Conservation (phyloP, 2,113 vertebrate species). For the Trachemys scripta region DNA sequence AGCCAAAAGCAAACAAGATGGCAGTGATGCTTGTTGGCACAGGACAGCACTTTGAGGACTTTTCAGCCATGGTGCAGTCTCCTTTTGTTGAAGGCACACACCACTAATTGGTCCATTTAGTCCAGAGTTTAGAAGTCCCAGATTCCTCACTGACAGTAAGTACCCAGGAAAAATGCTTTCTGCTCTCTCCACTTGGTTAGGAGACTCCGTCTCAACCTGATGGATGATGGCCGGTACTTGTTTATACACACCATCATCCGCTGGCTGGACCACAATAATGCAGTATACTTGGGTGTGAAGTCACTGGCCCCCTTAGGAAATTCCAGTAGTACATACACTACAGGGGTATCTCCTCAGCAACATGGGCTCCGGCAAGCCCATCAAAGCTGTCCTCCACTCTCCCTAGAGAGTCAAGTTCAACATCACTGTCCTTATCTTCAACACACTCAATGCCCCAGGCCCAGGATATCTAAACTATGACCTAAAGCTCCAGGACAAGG, state of each 20-base stretch:
- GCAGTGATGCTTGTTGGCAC: background rate
- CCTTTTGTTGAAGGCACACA: background rate
- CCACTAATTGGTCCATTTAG: background rate
- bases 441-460: background rate
- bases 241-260: background rate
- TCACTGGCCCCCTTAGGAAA: background rate
- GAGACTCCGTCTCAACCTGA: background rate
- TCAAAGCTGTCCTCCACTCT: background rate
- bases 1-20: background rate
- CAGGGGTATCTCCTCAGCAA: background rate
- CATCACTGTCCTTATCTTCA: background rate
- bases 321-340: background rate
- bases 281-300: background rate
- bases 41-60: background rate
- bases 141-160: background rate
- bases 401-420: background rate
- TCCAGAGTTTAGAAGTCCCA: background rate
- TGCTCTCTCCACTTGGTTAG: background rate
- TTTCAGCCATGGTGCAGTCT: background rate
- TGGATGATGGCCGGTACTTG: background rate
- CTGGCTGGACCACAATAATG: background rate
- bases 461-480: background rate
- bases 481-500: background rate
- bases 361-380: background rate
- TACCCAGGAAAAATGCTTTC: background rate